A percentile compares a stretch with the other conserved stretches of the same genome.
Conservation (phyloP, 2,888 invertebrate species). For the Emmelina monodactyla region DNA sequence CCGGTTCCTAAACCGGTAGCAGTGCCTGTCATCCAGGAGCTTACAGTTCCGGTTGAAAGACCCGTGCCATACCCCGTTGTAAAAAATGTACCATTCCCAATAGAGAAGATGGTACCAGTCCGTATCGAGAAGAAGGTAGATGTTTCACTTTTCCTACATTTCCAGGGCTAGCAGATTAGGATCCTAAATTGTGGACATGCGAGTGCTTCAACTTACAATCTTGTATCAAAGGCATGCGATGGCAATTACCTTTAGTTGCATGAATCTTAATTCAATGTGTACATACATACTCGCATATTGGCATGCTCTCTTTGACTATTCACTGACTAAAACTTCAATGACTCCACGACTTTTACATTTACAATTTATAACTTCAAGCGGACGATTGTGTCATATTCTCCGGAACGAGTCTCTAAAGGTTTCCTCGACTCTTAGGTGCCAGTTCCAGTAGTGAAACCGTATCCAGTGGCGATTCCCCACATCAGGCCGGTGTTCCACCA, state of each 20-base stretch:
- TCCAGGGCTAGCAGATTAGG: neutral
- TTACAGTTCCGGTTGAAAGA: slow-evolving; percentile 66
- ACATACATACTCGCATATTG: no score
- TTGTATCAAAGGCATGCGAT: no score
- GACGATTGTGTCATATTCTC: no score
- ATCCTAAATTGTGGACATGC: no score
- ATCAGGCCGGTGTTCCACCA: slow-evolving; percentile 64
- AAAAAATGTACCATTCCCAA: slow-evolving; percentile 74
- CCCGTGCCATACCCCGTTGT: slow-evolving; percentile 75
- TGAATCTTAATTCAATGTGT: no score
- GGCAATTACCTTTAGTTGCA: no score
- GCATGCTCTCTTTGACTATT: no score
- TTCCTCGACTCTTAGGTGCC: slow-evolving; percentile 50
- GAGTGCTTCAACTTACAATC: no score
- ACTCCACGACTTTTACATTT: no score
- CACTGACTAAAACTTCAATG: no score
- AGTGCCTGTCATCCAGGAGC: slow-evolving; percentile 69
- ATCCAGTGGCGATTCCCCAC: slow-evolving; percentile 76
- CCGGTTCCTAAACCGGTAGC: slow-evolving; percentile 76
- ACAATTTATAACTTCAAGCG: no score
- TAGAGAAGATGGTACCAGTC: slow-evolving; percentile 77
- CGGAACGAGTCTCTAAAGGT: slow-evolving; percentile 13
- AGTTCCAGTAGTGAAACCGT: slow-evolving; percentile 77
- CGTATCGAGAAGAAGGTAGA: slow-evolving; percentile 74
- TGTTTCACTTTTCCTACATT: neutral